Evolutionary conservation across 2,113 vertebrate genomes (phyloP).

Genomic region (Mirounga angustirostris): DNA sequence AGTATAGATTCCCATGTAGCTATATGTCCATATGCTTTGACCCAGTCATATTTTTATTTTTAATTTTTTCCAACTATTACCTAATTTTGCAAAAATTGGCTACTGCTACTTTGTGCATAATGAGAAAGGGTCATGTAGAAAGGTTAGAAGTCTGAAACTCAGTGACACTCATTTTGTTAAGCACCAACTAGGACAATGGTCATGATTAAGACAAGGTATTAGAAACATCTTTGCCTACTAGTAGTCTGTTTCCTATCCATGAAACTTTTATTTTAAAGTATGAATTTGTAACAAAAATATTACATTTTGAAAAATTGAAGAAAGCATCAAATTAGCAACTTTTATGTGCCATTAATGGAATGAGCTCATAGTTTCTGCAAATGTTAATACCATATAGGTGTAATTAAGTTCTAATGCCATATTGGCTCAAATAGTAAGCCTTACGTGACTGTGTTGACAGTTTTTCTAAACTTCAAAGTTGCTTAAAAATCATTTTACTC

Average conservation of each 20-base stretch:
- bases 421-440: neutral
- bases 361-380: neutral
- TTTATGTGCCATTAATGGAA: neutral
- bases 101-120: neutral
- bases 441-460: neutral
- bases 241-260: neutral
- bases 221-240: neutral
- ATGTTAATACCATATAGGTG: neutral
- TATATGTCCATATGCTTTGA: neutral
- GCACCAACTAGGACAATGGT: neutral
- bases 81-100: neutral
- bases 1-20: neutral
- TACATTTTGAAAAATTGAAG: neutral
- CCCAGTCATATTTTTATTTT: neutral
- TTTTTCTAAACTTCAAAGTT: neutral
- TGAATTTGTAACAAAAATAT: neutral
- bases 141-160: neutral
- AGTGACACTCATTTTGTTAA: neutral
- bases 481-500: neutral
- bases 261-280: constrained; percentile 27
- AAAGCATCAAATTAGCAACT: neutral
- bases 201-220: neutral
- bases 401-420: neutral
- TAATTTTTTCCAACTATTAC: neutral
- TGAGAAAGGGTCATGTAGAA: neutral